Conservation (phyloP, 2,888 invertebrate species). For the Tetragnatha montana region DNA sequence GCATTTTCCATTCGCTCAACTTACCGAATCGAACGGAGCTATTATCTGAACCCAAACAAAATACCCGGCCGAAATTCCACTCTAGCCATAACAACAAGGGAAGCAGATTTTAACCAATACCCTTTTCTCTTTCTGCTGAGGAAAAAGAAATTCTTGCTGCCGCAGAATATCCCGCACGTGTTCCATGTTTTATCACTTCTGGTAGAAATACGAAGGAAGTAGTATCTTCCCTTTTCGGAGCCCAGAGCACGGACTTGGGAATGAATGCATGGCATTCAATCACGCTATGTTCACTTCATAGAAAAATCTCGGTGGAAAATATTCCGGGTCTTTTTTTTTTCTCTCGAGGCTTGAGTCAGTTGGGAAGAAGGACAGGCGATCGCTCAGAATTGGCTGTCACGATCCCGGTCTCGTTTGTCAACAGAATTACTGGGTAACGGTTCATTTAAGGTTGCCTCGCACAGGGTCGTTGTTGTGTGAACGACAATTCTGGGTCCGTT, state of each 20-base stretch:
- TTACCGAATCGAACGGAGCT: neutral
- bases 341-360: neutral
- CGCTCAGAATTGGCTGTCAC: constrained; percentile 28
- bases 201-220: constrained; percentile 1
- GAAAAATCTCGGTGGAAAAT: constrained; percentile 41
- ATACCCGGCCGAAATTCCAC: neutral
- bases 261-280: constrained; percentile 57
- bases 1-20: neutral
- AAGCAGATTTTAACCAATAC: constrained; percentile 4
- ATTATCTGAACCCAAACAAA: neutral
- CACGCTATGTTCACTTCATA: constrained; percentile 38
- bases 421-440: constrained; percentile 32
- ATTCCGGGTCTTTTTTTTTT: constrained; percentile 7
- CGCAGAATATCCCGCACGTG: neutral
- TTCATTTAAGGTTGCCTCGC: constrained; percentile 38
- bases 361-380: neutral
- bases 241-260: constrained; percentile 37
- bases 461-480: neutral
- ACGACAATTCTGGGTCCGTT: neutral
- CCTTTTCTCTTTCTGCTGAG: neutral
- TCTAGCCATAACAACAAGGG: neutral
- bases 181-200: constrained; percentile 31
- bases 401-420: constrained; percentile 33
- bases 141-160: neutral
- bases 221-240: neutral